Base-by-base conservation (phyloP, 2,888 invertebrate species). In the Diarsia rubi region DNA sequence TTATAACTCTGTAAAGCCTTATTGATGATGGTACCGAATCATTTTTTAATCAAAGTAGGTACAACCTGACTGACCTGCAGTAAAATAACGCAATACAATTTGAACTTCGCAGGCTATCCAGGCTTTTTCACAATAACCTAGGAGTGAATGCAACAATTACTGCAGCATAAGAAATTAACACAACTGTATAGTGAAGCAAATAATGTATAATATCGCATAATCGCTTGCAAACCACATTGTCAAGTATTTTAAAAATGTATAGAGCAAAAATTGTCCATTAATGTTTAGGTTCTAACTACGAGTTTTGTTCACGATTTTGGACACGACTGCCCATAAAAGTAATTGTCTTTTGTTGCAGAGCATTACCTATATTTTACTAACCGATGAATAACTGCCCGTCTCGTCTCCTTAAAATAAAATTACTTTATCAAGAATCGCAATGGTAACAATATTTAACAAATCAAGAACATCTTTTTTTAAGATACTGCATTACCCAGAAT, bases 151-250 rank as follows among this genome's bases (percentile, higher is more conserved):
- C 44, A 49, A 44, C 19, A 74, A 57, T 63, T 27, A 63, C 16
- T 1, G 21, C 24, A 19, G 4, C 45, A 0, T 24, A 27, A 27
- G 27, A 27, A 57, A 42, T 62, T 27, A 19, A 52, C 24, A 31
- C 44, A 44, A 59, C 21, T 31, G 24, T 62, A 52, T 11, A 63
- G 62, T 73, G 60, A n/a, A 49, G 42, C 24, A 44, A 60, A 16
- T 71, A 52, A 37, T 27, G 12, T 16, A 14, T 37, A 54, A 27
- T 16, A 12, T 52, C 21, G 24, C 44, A 16, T 16, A n/a, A n/a
- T n/a, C n/a, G n/a, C n/a, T n/a, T 37, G 44, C 62, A 45, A 21
- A 45, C 24, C 52, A 37, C 37, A n/a, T 57, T 37, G 45, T 21
- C 27, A n/a, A 27, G 44, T 64, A 27, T 64, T 54, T 57, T 27